A percentile compares a stretch with the other conserved stretches of the same genome.
These are phyloP conservation scores for Muscina levida DNA, from an alignment of 2,888 invertebrate genomes.

Conservation along the genomic window DNA sequence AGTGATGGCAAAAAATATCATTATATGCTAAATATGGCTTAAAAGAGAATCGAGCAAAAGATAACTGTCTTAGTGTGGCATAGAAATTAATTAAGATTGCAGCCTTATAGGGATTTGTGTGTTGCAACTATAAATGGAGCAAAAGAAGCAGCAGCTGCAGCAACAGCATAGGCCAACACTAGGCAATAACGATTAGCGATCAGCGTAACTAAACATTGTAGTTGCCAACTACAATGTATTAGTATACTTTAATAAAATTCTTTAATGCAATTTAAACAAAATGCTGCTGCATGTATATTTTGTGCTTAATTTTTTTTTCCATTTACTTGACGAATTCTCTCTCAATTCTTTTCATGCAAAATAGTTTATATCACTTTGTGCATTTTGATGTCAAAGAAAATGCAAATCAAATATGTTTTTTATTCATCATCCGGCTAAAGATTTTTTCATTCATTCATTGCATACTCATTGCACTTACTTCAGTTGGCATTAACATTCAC, in stretches of 20 bases:
- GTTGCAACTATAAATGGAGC: background rate
- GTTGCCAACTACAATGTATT: background rate
- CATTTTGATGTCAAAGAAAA: conserved; percentile 28
- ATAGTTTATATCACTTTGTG: background rate
- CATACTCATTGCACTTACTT: background rate
- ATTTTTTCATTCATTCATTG: conserved; percentile 46
- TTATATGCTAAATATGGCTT: background rate
- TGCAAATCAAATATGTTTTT: conserved; percentile 52
- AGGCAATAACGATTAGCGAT: background rate
- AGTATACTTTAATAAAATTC: background rate
- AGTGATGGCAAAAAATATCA: background rate
- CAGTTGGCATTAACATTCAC: conserved; percentile 42
- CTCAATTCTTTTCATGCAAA: conserved; percentile 5
- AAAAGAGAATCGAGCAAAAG: background rate
- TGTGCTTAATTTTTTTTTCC: background rate
- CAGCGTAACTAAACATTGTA: background rate
- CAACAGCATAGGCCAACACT: too few relatives aligned
- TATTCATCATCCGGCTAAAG: conserved; percentile 46
- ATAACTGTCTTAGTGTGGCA: background rate
- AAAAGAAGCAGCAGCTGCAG: background rate
- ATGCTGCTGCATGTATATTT: background rate
- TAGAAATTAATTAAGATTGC: background rate
- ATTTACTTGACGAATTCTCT: conserved; percentile 2
- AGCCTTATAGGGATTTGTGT: background rate
- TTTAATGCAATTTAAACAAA: background rate